Base-by-base conservation (phyloP, 2,797 vertebrate genomes). In the Eptatretus atami region DNA sequence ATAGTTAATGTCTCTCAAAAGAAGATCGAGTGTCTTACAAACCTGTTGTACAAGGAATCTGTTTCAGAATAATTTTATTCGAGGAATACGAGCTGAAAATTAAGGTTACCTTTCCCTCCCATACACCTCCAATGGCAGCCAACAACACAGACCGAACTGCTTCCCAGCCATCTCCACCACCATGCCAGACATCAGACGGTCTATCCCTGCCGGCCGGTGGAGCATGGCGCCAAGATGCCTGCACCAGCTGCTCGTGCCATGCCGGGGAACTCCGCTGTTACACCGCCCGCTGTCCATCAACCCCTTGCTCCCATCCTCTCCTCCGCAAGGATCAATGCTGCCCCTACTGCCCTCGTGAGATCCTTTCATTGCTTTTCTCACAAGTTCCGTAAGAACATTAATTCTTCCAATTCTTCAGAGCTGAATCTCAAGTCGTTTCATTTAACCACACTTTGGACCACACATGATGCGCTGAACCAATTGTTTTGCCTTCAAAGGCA, bases 271-370 rank as follows among this genome's bases (percentile, higher is more conserved):
- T 61, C 57, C n/a, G 15, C 15, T 61, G 57, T 24, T 24, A 61
- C 57, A 24, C 57, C 15, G 15, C 57, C 15, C 57, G 57, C 57
- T 61, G 57, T 24, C 57, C 57, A 24, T 12, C 57, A n/a, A 24
- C 57, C 57, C 3, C 57, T n/a, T 61, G 57, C 57, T 10, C 57
- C 15, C 57, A 24, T 12, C 57, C 57, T 24, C 15, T 61, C 15
- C 57, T 61, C 9, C 57, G 57, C 57, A 61, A 61, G 57, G 57
- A 24, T n/a, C 57, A 61, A 61, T 61, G 57, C 57, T 61, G 57
- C 57, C 57, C 57, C 11, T 61, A 61, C 57, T 61, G 57, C 57
- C 57, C 57, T 1, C 57, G 57, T 61, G 57, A 61, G 57, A 61
- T 24, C 9, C 57, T 15, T 24, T 8, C 55, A 2, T 25, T n/a